Evolutionary conservation across 2,113 vertebrate genomes (phyloP).

Genomic region (Rhineura floridana): DNA sequence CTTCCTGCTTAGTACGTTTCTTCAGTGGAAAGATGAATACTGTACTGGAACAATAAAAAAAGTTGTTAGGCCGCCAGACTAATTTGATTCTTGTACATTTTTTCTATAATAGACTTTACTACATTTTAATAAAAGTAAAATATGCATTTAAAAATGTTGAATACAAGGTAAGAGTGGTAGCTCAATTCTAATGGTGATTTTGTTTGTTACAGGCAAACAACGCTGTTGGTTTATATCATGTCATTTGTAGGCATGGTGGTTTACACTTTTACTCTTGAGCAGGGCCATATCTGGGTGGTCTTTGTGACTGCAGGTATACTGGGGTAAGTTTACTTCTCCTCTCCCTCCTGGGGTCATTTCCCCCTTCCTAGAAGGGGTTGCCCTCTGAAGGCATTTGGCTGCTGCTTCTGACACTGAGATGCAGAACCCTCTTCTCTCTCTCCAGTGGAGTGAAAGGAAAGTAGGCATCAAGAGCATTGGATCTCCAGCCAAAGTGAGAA

Average conservation of each 20-base stretch:
- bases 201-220: constrained; percentile 84
- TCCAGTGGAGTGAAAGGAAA: neutral
- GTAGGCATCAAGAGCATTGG: neutral
- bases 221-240: constrained; percentile 84
- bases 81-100: neutral
- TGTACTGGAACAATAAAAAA: neutral
- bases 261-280: constrained; percentile 85
- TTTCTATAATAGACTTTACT: neutral
- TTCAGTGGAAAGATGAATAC: neutral
- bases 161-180: constrained; percentile 11
- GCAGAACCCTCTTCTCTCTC: no score
- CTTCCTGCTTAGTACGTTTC: neutral
- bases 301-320: constrained; percentile 88
- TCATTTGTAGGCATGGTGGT: constrained; percentile 87
- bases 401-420: neutral
- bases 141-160: neutral
- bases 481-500: neutral
- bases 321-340: constrained; percentile 81
- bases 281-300: constrained; percentile 90
- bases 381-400: neutral
- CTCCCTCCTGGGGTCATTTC: neutral
- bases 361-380: rapidly evolving
- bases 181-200: constrained; percentile 14
- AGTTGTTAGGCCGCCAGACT: neutral
- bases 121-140: neutral